Percentiles rank a stretch among this genome's conserved stretches.
These are phyloP conservation scores for Oscheius sp. DNA, from an alignment of 2,888 invertebrate species.

Conservation along the genomic window DNA sequence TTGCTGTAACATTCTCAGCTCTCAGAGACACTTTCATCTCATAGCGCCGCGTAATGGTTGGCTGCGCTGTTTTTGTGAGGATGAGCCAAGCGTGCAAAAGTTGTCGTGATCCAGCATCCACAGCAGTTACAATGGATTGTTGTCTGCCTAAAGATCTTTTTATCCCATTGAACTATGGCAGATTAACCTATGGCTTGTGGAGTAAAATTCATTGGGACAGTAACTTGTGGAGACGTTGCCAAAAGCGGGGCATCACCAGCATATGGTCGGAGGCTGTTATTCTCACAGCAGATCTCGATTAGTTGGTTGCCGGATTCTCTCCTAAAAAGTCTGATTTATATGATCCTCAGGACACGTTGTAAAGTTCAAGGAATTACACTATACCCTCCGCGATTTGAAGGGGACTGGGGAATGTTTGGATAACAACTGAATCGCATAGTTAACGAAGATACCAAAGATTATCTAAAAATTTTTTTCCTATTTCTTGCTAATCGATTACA, in stretches of 20 bases:
- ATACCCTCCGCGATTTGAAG: slow-evolving; percentile 21
- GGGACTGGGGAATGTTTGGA: not conserved
- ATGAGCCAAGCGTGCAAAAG: slow-evolving; percentile 35
- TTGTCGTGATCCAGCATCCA: slow-evolving; percentile 22
- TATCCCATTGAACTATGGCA: not conserved
- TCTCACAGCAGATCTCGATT: slow-evolving; percentile 22
- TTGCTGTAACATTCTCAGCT: slow-evolving; percentile 22
- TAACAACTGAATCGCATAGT: not conserved
- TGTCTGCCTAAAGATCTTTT: slow-evolving; percentile 14
- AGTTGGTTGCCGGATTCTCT: slow-evolving; percentile 33
- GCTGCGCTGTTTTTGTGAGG: slow-evolving; percentile 26
- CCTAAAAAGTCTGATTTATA: slow-evolving; percentile 26
- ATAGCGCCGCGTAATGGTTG: slow-evolving; percentile 31
- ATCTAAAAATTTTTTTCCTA: not conserved
- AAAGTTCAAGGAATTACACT: slow-evolving; percentile 29
- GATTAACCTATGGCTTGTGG: slow-evolving; percentile 24
- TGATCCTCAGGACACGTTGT: slow-evolving; percentile 10
- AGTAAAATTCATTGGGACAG: slow-evolving; percentile 36
- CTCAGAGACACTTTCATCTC: slow-evolving; percentile 30
- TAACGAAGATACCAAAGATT: not conserved
- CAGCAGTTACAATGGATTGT: slow-evolving; percentile 24
- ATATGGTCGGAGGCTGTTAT: slow-evolving; percentile 3
- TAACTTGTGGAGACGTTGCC: slow-evolving; percentile 25
- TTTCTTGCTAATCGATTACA: too few relatives aligned
- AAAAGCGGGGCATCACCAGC: slow-evolving; percentile 12